A percentile compares a stretch with the other conserved stretches of the same genome.
phyloP scores from a whole-genome alignment of 2,113 vertebrate genomes.

The Laticauda laticaudata region DNA sequence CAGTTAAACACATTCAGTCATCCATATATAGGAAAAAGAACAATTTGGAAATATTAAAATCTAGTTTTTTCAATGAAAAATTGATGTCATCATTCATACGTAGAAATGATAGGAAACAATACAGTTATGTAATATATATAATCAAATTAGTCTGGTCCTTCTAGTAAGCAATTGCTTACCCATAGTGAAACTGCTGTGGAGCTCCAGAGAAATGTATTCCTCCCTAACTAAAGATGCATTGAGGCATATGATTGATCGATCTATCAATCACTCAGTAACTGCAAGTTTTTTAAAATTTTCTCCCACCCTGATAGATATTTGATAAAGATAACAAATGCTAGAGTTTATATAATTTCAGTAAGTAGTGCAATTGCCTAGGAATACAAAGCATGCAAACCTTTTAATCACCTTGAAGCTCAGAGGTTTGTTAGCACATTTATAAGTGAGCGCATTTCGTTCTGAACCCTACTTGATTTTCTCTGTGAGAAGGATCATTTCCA shows the following conservation, averaged over 20 bases:
- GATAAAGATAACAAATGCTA: not conserved
- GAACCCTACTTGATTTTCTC: not conserved
- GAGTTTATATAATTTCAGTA: not conserved
- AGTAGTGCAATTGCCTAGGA: not conserved
- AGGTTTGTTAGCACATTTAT: not conserved
- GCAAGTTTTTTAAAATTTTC: not conserved
- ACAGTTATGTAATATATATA: slow-evolving; percentile 64
- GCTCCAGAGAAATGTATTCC: not conserved
- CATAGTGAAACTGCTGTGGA: not conserved
- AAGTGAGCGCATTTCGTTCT: not conserved
- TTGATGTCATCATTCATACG: slow-evolving; percentile 48
- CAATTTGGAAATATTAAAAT: slow-evolving; percentile 45
- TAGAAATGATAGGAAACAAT: slow-evolving; percentile 61
- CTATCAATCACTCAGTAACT: not conserved
- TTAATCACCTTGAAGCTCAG: not conserved
- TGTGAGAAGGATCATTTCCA: not conserved
- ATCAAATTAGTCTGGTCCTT: slow-evolving; percentile 38
- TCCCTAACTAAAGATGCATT: not conserved
- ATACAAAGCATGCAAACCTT: not conserved
- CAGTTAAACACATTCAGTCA: slow-evolving; percentile 53
- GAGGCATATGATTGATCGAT: not conserved
- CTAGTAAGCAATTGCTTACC: not conserved
- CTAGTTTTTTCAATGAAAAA: slow-evolving; percentile 60
- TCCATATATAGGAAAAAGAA: slow-evolving; percentile 32
- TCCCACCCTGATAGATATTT: not conserved